These are phyloP conservation scores for Ametastegia equiseti DNA, from an alignment of 2,888 invertebrate genomes.

Conservation along the genomic window DNA sequence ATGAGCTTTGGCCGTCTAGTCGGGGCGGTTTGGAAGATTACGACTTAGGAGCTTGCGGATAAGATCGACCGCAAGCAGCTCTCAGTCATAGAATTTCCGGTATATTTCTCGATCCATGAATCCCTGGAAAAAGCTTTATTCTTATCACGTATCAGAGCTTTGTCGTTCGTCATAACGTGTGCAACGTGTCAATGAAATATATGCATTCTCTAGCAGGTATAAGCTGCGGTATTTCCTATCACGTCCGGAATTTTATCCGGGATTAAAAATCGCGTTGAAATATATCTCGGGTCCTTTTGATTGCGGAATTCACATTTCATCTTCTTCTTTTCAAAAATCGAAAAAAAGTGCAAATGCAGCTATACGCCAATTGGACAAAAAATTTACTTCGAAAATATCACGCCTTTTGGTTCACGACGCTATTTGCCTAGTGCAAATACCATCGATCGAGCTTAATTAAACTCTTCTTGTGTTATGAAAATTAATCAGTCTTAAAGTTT, in stretches of 20 bases:
- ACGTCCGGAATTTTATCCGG: neutral
- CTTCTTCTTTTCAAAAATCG: neutral
- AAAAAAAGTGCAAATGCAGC: neutral
- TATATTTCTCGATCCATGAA: slow-evolving; percentile 4
- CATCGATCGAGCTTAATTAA: neutral
- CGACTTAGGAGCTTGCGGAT: too few species aligned
- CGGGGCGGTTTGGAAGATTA: too few species aligned
- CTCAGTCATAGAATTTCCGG: neutral
- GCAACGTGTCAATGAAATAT: neutral
- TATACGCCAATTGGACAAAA: neutral
- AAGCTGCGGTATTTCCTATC: neutral
- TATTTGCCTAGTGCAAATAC: neutral
- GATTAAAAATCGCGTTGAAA: neutral
- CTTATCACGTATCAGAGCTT: slow-evolving; percentile 3
- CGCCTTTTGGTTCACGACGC: neutral
- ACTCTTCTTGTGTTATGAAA: too few species aligned
- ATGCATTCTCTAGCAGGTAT: neutral
- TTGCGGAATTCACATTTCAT: neutral
- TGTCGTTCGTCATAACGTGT: neutral
- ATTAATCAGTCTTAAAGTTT: too few species aligned
- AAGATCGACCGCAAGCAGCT: too few species aligned
- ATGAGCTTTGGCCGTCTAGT: too few species aligned
- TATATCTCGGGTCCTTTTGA: neutral
- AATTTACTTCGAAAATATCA: neutral
- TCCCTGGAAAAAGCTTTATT: neutral